Percentiles rank a stretch among this genome's conserved stretches.
Evolutionary conservation across 2,888 invertebrate genomes (phyloP).

Genomic region (Drosophila koepferae): DNA sequence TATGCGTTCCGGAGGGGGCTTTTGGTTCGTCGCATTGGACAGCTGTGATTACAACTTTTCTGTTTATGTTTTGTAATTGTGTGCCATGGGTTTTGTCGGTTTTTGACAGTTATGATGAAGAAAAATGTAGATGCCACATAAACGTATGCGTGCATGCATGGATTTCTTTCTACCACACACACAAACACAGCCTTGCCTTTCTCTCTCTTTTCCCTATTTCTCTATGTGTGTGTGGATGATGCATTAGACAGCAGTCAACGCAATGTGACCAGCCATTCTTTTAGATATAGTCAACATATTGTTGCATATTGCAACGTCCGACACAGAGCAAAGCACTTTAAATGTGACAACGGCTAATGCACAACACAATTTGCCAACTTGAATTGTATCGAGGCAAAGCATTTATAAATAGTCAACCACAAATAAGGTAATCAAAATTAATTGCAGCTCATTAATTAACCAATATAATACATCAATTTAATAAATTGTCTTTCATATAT

Average conservation of each 20-base stretch:
- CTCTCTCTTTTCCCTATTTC: not conserved
- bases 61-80: slow-evolving; percentile 73
- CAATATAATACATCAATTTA: not conserved
- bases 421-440: not conserved
- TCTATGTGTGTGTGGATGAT: slow-evolving; percentile 12
- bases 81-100: slow-evolving; percentile 72
- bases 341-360: slow-evolving; percentile 46
- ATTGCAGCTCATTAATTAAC: not conserved
- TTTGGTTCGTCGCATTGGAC: slow-evolving; percentile 64
- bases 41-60: slow-evolving; percentile 78
- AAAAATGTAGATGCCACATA: slow-evolving; percentile 61
- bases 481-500: not conserved
- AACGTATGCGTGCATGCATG: not conserved
- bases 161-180: not conserved
- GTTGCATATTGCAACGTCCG: slow-evolving; percentile 33
- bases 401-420: not conserved
- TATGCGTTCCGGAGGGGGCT: slow-evolving; percentile 13
- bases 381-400: slow-evolving; percentile 43
- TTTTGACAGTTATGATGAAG: slow-evolving; percentile 78
- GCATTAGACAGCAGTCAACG: slow-evolving; percentile 45
- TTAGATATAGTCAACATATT: slow-evolving; percentile 22
- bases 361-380: slow-evolving; percentile 57
- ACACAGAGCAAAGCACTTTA: slow-evolving; percentile 64
- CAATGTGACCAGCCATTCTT: slow-evolving; percentile 36
- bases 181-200: no score